Evolutionary conservation across 2,888 invertebrate genomes (phyloP).

Genomic region (Amphipoea oculea): DNA sequence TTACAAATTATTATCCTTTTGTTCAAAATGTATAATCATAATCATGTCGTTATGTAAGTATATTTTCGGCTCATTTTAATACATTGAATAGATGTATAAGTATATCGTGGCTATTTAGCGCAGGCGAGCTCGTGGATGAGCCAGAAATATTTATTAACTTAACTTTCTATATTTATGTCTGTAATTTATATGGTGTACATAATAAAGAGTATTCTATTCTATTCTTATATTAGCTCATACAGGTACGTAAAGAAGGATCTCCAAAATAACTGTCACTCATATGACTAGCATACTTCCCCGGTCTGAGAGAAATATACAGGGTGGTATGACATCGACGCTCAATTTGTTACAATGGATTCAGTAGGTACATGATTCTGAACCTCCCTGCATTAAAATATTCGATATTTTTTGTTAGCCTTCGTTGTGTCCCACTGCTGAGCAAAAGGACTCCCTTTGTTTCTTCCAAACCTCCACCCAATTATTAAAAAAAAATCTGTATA

Average conservation of each 20-base stretch:
- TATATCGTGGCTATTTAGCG: background rate
- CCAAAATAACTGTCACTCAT: background rate
- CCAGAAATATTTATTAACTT: background rate
- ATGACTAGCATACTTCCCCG: background rate
- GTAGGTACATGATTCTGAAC: background rate
- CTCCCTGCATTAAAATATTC: background rate
- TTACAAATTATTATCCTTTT: background rate
- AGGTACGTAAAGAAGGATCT: background rate
- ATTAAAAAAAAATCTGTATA: too few relatives aligned
- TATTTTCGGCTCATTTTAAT: background rate
- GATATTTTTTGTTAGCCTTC: too few relatives aligned
- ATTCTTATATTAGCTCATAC: background rate
- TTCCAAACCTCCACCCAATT: too few relatives aligned
- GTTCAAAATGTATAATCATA: background rate
- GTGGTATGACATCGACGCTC: background rate
- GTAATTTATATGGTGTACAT: too few relatives aligned
- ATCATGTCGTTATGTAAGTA: background rate
- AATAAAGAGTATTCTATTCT: too few relatives aligned
- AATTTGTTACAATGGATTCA: too few relatives aligned
- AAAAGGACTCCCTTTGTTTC: too few relatives aligned
- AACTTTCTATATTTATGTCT: too few relatives aligned
- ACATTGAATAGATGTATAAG: background rate
- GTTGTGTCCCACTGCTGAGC: too few relatives aligned
- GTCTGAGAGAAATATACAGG: background rate
- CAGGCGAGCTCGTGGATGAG: background rate